Evolutionary conservation across 2,797 vertebrate genomes (phyloP), one percentile per base, ranked within the genome.

Genomic region (Fringilla coelebs): DNA sequence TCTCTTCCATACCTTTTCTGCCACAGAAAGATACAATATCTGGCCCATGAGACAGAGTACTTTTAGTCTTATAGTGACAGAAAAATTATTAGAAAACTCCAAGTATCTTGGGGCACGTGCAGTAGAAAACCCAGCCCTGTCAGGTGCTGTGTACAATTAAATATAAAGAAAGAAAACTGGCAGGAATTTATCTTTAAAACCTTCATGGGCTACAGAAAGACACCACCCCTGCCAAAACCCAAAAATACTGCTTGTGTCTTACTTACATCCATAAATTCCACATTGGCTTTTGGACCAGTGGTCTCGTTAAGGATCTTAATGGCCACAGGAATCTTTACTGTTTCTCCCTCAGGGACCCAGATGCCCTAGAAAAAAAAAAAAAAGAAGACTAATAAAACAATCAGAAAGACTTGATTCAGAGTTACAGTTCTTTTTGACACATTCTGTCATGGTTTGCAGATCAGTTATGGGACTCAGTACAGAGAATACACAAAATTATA

Each of bases 181-280:
- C 17, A 79, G 22, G 65, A 81, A 55, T 54, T 75, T 51, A 2
- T 83, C 54, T 63, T 79, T 34, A 36, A 6, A 52, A 5, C 26
- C 34, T 57, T 45, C 17, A 32, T n/a, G 40, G 48, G 31, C 29
- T 48, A 63, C 5, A 77, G 36, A 71, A 80, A 52, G 51, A 38
- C 5, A 41, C 2, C 7, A 8, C 5, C 7, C 10, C 7, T 19
- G 28, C 3, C 16, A 63, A 43, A 62, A 83, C 12, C 36, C 36
- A 43, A 61, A 48, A 45, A 10, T 2, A 11, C 4, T 25, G 20
- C 29, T 41, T 4, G 3, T 61, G 65, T 90, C n/a, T 12, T 92
- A 99, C 99, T 99, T 97, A 99, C 99, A 95, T 99, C 99, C 99
- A 99, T 99, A 94, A 99, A 99, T 96, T 99, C 99, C 95, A 99